Base-by-base conservation (phyloP, 2,797 vertebrate genomes). In the Clarias fuscus region DNA sequence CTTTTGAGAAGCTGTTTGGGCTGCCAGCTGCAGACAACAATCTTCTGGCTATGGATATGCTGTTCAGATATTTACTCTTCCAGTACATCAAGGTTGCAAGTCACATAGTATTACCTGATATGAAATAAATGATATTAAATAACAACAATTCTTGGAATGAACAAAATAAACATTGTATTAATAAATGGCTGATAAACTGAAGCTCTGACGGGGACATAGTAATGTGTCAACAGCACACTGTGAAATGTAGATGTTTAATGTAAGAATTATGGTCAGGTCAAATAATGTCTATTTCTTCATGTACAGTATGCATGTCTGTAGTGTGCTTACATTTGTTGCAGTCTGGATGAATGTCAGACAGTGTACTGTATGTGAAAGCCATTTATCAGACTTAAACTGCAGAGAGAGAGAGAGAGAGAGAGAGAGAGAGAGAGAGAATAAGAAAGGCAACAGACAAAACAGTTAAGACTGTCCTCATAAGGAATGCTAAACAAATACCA, bases 301-400 rank as follows among this genome's bases (percentile, higher is more conserved):
- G 8, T 37, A 37, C 37, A 93, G 93, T 90, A 89, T 37, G 24
- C 87, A 80, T 80, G 91, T 65, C 67, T 86, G 89, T 86, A 72
- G 65, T 53, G 88, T 88, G 86, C 92, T 92, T 91, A 92, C 90
- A 92, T 90, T 88, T 43, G 80, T 87, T 70, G n/a, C 90, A 20
- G 81, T 89, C 92, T 92, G 86, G 10, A 92, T 93, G 88, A 73
- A 92, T 91, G 91, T 58, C 84, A 33, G 91, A 87, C 68, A 89
- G 15, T 90, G 90, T 89, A 85, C 89, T 87, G 91, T 92, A 94
- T 95, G 94, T 94, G 92, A 91, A 93, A 93, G 90, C 62, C 90
- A 89, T 95, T 95, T 95, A 95, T 95, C 94, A 92, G 93, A 91
- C 89, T 92, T 93, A 92, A 93, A 93, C 94, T 94, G 93, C 92